phyloP scores from a whole-genome alignment of 2,888 invertebrate species.

The Seladonia tumulorum region DNA sequence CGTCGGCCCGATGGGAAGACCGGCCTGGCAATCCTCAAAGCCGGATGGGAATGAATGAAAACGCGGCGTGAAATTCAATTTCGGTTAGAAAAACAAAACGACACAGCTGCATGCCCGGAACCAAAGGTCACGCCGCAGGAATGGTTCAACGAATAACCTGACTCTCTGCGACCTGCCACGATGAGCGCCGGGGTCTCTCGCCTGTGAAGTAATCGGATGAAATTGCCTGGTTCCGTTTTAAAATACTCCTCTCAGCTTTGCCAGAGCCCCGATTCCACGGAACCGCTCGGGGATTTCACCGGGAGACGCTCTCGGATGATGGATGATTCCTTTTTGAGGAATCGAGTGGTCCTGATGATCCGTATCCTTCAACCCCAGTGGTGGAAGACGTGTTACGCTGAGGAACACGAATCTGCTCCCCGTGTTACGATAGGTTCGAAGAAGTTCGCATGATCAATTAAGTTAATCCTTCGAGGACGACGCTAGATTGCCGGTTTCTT shows the following conservation, averaged over 20 bases:
- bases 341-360: not conserved
- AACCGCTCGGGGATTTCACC: not conserved
- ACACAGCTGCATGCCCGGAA: slow-evolving; percentile 26
- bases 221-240: slow-evolving; percentile 27
- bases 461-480: not conserved
- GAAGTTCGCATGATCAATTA: not conserved
- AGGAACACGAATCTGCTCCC: not conserved
- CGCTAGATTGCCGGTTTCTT: not conserved
- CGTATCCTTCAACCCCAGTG: not conserved
- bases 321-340: not conserved
- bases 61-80: slow-evolving; percentile 65
- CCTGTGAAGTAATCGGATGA: slow-evolving; percentile 47
- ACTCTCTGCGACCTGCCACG: not conserved
- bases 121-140: slow-evolving; percentile 50
- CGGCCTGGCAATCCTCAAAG: slow-evolving; percentile 34
- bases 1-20: not conserved
- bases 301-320: not conserved
- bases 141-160: slow-evolving; percentile 47
- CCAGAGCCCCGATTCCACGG: not conserved
- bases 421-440: not conserved
- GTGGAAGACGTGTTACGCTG: not conserved
- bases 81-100: slow-evolving; percentile 44
- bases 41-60: slow-evolving; percentile 64
- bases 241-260: not conserved
- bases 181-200: not conserved